phyloP scores from a whole-genome alignment of 2,113 vertebrate genomes.

The Xiphophorus maculatus region DNA sequence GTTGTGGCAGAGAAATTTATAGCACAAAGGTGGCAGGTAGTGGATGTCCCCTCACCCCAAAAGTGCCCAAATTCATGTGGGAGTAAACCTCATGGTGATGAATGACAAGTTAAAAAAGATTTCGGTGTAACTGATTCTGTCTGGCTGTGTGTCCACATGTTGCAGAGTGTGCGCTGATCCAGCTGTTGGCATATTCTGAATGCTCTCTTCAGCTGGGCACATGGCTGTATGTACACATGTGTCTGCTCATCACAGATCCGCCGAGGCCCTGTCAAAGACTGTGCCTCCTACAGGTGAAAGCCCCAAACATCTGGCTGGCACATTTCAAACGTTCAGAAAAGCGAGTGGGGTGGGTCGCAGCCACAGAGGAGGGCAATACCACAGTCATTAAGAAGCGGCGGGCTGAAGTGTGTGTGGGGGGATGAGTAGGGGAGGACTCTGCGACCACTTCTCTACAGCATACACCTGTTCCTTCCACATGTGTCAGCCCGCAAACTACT shows the following conservation, averaged over 20 bases:
- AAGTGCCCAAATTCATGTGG: slow-evolving; percentile 15
- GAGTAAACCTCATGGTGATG: slow-evolving; percentile 44
- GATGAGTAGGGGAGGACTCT: background rate
- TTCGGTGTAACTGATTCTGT: slow-evolving; percentile 19
- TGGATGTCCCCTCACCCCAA: slow-evolving; percentile 21
- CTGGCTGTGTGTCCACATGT: slow-evolving; percentile 31
- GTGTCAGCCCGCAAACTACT: slow-evolving; percentile 45
- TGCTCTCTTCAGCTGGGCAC: slow-evolving; percentile 30
- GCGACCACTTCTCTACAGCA: slow-evolving; percentile 38
- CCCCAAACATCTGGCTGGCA: slow-evolving; percentile 71
- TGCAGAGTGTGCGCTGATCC: slow-evolving; percentile 33
- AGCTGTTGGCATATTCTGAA: slow-evolving; percentile 41
- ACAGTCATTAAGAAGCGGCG: slow-evolving; percentile 68
- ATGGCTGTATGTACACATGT: slow-evolving; percentile 32
- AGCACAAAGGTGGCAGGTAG: slow-evolving; percentile 63
- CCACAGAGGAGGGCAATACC: slow-evolving; percentile 52
- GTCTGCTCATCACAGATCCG: slow-evolving; percentile 43
- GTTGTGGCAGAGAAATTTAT: slow-evolving; percentile 47
- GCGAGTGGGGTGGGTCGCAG: slow-evolving; percentile 49
- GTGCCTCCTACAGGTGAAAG: slow-evolving; percentile 67
- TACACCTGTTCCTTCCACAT: slow-evolving; percentile 66
- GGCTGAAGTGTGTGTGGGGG: slow-evolving; percentile 16
- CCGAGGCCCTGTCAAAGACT: slow-evolving; percentile 60
- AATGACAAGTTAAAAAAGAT: slow-evolving; percentile 44
- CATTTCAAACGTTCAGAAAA: slow-evolving; percentile 62